Percentiles rank a stretch among this genome's conserved stretches.
These are phyloP conservation scores for Papilio aristodemus DNA, from an alignment of 1,140 invertebrate genomes.

Conservation along the genomic window DNA sequence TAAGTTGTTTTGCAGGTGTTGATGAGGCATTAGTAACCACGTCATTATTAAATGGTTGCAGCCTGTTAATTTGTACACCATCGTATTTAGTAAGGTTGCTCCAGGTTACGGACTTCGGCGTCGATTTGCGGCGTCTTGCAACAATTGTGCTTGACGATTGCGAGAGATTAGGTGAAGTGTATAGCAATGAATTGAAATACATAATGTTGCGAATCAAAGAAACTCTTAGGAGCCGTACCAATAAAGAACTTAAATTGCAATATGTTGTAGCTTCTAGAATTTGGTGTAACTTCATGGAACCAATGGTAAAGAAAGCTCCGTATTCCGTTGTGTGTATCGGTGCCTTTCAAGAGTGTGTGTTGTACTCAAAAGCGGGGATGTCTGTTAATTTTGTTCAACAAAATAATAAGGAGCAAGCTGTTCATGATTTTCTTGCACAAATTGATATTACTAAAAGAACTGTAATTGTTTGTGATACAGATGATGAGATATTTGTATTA, in stretches of 20 bases:
- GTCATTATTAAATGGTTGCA: slow-evolving; percentile 61
- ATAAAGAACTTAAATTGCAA: slow-evolving; percentile 66
- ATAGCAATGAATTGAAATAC: slow-evolving; percentile 58
- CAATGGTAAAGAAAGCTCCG: slow-evolving; percentile 59
- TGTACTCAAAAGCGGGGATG: slow-evolving; percentile 67
- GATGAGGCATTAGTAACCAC: slow-evolving; percentile 55
- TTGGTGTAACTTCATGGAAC: slow-evolving; percentile 67
- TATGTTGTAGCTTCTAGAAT: slow-evolving; percentile 59
- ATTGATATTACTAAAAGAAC: slow-evolving; percentile 57
- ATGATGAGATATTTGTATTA: slow-evolving; percentile 61
- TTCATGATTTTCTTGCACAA: slow-evolving; percentile 56
- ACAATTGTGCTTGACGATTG: slow-evolving; percentile 68
- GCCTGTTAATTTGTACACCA: slow-evolving; percentile 64
- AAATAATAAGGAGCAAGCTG: slow-evolving; percentile 51
- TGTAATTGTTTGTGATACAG: slow-evolving; percentile 64
- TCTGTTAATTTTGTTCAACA: slow-evolving; percentile 58
- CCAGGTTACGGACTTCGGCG: slow-evolving; percentile 52
- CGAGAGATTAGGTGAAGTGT: slow-evolving; percentile 56
- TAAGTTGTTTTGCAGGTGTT: slow-evolving; percentile 63
- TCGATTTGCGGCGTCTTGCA: slow-evolving; percentile 57
- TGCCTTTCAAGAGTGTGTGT: slow-evolving; percentile 69
- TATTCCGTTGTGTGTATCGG: slow-evolving; percentile 67
- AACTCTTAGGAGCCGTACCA: slow-evolving; percentile 52
- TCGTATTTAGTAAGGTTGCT: slow-evolving; percentile 56
- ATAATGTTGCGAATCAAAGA: slow-evolving; percentile 58